phyloP scores from a whole-genome alignment of 2,797 vertebrate species.

The Crypturellus tataupa region DNA sequence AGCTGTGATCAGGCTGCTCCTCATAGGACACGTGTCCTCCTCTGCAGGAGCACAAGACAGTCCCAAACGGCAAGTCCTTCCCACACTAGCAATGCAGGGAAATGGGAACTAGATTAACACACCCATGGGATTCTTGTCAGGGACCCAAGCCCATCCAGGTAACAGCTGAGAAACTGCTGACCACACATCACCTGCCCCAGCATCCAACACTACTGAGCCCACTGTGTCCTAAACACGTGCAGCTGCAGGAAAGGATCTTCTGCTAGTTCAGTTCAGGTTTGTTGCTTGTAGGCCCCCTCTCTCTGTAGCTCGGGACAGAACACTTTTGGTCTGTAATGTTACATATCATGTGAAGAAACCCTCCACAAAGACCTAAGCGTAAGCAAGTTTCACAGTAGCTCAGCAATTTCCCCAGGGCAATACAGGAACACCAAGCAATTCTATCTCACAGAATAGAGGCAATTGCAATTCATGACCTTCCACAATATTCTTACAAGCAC shows the following conservation, averaged over 20 bases:
- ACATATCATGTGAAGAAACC: background rate
- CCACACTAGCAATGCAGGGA: background rate
- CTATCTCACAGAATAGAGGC: background rate
- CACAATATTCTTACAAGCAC: background rate
- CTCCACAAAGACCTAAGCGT: background rate
- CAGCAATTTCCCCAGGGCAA: background rate
- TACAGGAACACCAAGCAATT: background rate
- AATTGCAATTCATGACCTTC: background rate
- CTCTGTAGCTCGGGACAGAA: background rate
- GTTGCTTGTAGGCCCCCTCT: background rate
- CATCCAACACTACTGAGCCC: background rate
- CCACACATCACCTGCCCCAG: background rate
- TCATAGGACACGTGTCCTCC: background rate
- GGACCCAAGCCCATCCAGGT: background rate
- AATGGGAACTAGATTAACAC: background rate
- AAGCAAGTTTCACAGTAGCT: background rate
- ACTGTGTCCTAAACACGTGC: background rate
- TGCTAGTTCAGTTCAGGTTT: background rate
- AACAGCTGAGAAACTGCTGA: background rate
- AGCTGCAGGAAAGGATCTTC: background rate
- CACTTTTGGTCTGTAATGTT: background rate
- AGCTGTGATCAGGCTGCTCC: background rate
- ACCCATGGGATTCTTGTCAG: background rate
- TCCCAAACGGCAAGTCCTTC: background rate
- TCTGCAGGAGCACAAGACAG: background rate